Percentiles rank a stretch among this genome's conserved stretches.
phyloP scores from a whole-genome alignment of 2,888 invertebrate genomes.

The Leptogaster cylindrica region DNA sequence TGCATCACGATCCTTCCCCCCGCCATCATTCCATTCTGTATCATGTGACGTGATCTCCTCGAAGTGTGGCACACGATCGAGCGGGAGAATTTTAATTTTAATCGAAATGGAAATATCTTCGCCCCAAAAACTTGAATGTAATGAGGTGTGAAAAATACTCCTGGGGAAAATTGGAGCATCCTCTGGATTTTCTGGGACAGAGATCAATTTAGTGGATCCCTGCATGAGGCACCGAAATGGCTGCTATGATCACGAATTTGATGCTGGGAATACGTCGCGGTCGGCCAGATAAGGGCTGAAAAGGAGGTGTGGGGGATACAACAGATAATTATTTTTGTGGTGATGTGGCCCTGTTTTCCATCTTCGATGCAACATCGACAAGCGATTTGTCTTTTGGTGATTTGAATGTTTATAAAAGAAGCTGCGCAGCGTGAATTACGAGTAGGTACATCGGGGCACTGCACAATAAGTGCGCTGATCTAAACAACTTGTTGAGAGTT shows the following conservation, averaged over 20 bases:
- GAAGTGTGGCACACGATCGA: background rate
- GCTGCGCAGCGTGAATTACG: conserved; percentile 30
- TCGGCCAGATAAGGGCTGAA: conserved; percentile 4
- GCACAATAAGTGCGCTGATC: conserved; percentile 13
- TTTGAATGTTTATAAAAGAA: conserved; percentile 13
- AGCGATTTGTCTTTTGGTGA: conserved; percentile 25
- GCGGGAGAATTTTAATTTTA: background rate
- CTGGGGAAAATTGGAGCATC: background rate
- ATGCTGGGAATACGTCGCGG: background rate
- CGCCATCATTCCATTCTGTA: background rate
- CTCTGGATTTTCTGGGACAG: background rate
- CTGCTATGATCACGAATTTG: background rate
- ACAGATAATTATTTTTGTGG: background rate
- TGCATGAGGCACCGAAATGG: conserved; percentile 19
- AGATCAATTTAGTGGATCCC: background rate
- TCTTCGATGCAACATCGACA: conserved; percentile 27
- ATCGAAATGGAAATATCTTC: background rate
- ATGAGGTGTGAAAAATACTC: conserved; percentile 44
- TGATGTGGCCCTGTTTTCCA: conserved; percentile 3
- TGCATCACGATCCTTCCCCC: background rate
- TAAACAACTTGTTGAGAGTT: conserved; percentile 8
- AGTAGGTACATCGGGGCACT: conserved; percentile 10
- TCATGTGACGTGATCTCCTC: conserved; percentile 7
- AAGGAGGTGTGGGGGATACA: background rate
- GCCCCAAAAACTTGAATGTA: conserved; percentile 16